phyloP scores from a whole-genome alignment of 1,140 invertebrate genomes.

The Copidosoma floridanum region DNA sequence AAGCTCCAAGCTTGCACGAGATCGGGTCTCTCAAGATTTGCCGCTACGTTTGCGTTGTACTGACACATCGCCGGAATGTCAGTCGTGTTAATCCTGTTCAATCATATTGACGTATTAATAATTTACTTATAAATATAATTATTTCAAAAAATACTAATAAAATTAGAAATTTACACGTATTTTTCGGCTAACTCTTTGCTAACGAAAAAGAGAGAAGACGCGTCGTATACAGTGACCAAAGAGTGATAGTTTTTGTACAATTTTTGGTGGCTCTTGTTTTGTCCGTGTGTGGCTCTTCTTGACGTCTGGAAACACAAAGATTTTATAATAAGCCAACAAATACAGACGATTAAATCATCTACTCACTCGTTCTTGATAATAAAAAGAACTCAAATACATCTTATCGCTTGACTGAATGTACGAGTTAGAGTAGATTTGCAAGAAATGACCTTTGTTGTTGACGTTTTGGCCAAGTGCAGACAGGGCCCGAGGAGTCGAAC shows the following conservation, averaged over 20 bases:
- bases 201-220: constrained; percentile 73
- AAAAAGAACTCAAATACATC: constrained; percentile 71
- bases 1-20: constrained; percentile 83
- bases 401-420: constrained; percentile 57
- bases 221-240: constrained; percentile 78
- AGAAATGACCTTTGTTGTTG: constrained; percentile 49
- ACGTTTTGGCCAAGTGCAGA: constrained; percentile 67
- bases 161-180: constrained; percentile 68
- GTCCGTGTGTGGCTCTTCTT: constrained; percentile 49
- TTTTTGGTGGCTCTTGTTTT: constrained; percentile 39
- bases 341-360: neutral
- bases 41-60: constrained; percentile 75
- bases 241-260: constrained; percentile 58
- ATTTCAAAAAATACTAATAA: neutral
- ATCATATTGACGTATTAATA: constrained; percentile 9
- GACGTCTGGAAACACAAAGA: constrained; percentile 33
- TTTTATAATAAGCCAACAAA: too few species aligned
- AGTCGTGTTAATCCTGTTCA: constrained; percentile 60
- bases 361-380: constrained; percentile 75
- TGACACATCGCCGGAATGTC: constrained; percentile 72
- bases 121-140: neutral
- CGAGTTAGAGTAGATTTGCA: constrained; percentile 55
- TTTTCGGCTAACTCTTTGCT: constrained; percentile 78
- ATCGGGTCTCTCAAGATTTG: constrained; percentile 73
- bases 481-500: constrained; percentile 73